Conservation (phyloP, 2,888 invertebrate genomes). For the Sialis fuliginosa region DNA sequence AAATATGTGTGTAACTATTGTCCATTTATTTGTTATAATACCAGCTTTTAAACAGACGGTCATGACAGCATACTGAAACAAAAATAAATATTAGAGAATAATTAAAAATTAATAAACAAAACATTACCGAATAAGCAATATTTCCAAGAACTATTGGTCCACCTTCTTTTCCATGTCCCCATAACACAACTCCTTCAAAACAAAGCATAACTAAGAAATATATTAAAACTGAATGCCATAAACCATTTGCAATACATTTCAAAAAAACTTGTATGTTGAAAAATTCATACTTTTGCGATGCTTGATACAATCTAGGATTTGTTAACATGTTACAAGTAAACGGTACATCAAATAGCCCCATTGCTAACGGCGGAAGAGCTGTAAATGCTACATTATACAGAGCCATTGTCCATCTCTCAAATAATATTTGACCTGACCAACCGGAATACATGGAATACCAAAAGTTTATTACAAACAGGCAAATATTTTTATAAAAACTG, state of each 20-base stretch:
- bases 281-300: constrained; percentile 62
- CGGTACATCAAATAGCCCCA: constrained; percentile 93
- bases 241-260: constrained; percentile 89
- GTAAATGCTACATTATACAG: constrained; percentile 97
- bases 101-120: background rate
- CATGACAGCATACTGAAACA: constrained; percentile 79
- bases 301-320: constrained; percentile 52
- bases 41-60: constrained; percentile 98
- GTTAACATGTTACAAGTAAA: constrained; percentile 82
- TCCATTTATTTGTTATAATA: constrained; percentile 91
- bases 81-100: background rate
- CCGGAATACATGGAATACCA: constrained; percentile 98
- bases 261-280: constrained; percentile 89
- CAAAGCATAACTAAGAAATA: constrained; percentile 86
- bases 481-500: constrained; percentile 99
- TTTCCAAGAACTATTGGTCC: constrained; percentile 92
- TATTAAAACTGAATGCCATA: constrained; percentile 84
- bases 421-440: constrained; percentile 97
- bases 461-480: constrained; percentile 95
- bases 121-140: constrained; percentile 80
- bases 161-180: constrained; percentile 68
- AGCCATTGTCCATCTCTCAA: constrained; percentile 97
- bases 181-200: constrained; percentile 54
- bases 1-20: constrained; percentile 83
- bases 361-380: constrained; percentile 90